A percentile compares a stretch with the other conserved stretches of the same genome.
Evolutionary conservation across 2,888 invertebrate genomes (phyloP).

Genomic region (Limenitis arthemis): DNA sequence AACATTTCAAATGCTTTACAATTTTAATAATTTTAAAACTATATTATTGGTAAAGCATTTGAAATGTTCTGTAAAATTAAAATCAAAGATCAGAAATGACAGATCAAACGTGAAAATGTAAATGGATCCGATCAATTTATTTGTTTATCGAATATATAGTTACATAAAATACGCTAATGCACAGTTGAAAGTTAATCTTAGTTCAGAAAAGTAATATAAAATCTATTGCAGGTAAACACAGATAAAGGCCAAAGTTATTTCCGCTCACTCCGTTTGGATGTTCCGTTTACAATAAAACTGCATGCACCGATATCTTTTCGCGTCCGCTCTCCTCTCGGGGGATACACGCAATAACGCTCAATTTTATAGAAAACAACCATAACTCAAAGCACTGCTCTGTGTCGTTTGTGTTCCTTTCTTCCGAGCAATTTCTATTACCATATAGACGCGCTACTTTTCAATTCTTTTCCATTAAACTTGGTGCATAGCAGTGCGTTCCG

Average conservation of each 20-base stretch:
- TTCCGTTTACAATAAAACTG: constrained; percentile 49
- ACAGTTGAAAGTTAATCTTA: constrained; percentile 5
- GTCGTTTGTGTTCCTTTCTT: constrained; percentile 68
- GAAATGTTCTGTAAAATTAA: too few species aligned
- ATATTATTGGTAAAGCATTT: too few species aligned
- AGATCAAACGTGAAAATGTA: too few species aligned
- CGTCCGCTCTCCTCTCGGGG: constrained; percentile 28
- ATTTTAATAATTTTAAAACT: too few species aligned
- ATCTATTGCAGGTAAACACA: constrained; percentile 11
- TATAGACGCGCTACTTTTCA: constrained; percentile 72
- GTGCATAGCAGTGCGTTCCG: constrained; percentile 65
- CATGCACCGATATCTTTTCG: constrained; percentile 32
- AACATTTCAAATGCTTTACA: too few species aligned
- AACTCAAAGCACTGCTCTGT: constrained; percentile 65
- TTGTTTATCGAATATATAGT: background rate
- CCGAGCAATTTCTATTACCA: constrained; percentile 72
- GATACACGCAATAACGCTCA: constrained; percentile 64
- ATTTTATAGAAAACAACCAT: constrained; percentile 68
- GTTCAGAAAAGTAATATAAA: constrained; percentile 11
- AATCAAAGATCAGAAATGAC: too few species aligned
- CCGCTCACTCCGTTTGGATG: constrained; percentile 46
- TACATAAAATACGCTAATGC: constrained; percentile 3
- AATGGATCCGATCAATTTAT: background rate
- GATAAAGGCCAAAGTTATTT: constrained; percentile 44
- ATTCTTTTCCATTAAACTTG: constrained; percentile 73